These are phyloP conservation scores for Teleogryllus occipitalis DNA, from an alignment of 1,140 invertebrate genomes.

Conservation along the genomic window DNA sequence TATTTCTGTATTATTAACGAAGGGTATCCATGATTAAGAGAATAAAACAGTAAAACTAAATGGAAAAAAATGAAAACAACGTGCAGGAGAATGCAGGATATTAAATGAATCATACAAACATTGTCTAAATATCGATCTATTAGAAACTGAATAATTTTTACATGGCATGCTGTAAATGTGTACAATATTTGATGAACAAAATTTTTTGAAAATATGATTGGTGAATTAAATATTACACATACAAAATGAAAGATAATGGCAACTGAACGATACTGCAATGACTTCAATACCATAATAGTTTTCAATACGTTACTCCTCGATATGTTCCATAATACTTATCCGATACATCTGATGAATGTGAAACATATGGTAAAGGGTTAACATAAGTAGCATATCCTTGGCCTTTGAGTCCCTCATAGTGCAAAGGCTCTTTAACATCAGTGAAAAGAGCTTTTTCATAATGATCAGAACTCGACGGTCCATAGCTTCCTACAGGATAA, in stretches of 20 bases:
- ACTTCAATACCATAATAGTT: background rate
- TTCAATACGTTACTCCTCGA: background rate
- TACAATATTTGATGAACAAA: background rate
- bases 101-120: background rate
- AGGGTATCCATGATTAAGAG: too few relatives aligned
- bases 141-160: background rate
- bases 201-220: background rate
- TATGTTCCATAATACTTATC: background rate
- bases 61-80: background rate
- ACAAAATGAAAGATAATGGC: background rate
- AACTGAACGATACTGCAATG: background rate
- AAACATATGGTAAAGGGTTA: background rate
- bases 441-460: background rate
- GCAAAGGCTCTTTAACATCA: background rate
- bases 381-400: slow-evolving; percentile 10
- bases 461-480: background rate
- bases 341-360: background rate
- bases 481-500: background rate
- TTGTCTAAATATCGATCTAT: background rate
- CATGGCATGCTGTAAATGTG: background rate
- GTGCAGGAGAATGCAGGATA: background rate
- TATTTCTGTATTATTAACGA: background rate
- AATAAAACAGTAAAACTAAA: background rate
- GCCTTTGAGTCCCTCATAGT: background rate
- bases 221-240: background rate